A percentile compares a stretch with the other conserved stretches of the same genome.
Evolutionary conservation across 2,797 vertebrate genomes (phyloP).

Genomic region (Argya squamiceps): DNA sequence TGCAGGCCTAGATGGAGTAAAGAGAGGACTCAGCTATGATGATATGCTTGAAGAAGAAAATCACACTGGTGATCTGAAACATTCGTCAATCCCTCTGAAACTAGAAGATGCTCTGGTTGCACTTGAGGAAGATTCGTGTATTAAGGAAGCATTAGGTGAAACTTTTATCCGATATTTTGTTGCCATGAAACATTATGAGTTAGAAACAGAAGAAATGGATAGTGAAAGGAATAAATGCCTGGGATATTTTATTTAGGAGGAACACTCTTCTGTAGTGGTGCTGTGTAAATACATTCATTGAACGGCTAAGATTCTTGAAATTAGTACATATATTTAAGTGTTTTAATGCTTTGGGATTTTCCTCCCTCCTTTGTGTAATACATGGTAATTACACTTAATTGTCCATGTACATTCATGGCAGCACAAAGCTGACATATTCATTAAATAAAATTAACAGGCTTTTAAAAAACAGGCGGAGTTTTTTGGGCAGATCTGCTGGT

Average conservation of each 20-base stretch:
- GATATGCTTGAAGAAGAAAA: constrained; percentile 66
- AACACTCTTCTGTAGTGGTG: background rate
- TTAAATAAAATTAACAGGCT: background rate
- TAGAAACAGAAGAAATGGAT: constrained; percentile 90
- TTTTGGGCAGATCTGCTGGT: background rate
- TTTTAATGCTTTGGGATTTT: background rate
- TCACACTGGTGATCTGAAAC: constrained; percentile 58
- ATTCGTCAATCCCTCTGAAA: constrained; percentile 83
- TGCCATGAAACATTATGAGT: constrained; percentile 91
- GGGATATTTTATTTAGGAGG: constrained; percentile 90
- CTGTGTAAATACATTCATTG: background rate
- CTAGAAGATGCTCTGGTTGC: constrained; percentile 87
- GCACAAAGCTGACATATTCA: background rate
- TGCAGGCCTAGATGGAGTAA: constrained; percentile 90
- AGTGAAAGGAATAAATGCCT: constrained; percentile 90
- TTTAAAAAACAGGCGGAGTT: rapidly evolving
- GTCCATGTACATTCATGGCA: background rate
- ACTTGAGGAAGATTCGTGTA: constrained; percentile 82
- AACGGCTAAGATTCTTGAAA: background rate
- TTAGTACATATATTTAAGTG: background rate
- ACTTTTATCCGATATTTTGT: constrained; percentile 91
- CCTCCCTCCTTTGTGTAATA: background rate
- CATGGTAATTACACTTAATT: background rate
- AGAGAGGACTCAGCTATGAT: constrained; percentile 72
- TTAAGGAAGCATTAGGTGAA: constrained; percentile 85